Evolutionary conservation across 2,888 invertebrate genomes (phyloP), one percentile per base, ranked within the genome.

Genomic region (Tiliacea citrago): DNA sequence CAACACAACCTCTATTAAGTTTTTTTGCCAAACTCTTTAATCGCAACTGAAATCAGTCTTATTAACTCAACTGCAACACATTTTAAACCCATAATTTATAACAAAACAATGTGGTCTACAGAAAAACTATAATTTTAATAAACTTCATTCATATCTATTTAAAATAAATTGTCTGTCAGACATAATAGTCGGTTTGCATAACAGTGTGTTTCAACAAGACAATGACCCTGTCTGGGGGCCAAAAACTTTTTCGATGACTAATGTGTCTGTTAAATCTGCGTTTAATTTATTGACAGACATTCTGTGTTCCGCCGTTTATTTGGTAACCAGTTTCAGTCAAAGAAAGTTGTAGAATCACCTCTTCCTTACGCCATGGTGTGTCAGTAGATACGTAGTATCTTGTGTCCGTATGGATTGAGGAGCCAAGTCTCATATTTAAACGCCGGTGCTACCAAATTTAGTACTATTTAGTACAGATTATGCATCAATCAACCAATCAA

Each of bases 171-270:
- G 35, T 45, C 47, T 55, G 21, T 29, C 53, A 60, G 16, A 42
- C n/a, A 8, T 57, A 21, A 55, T 75, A 12, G 51, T 18, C 45
- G 35, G 55, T 45, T 57, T 75, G 9, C 60, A 13, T 18, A 75
- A n/a, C 29, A 47, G 6, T 58, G 39, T 53, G 4, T 35, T 70
- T 35, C n/a, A 55, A 29, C 21, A 24, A 63, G 53, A 45, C 45
- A 53, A 58, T 53, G 67, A 68, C 45, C 68, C 9, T 21, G 45
- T 1, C n/a, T 58, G 24, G 1, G 4, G n/a, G 49, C 29, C 53
- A 73, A 60, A 24, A 53, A 21, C 16, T 24, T 13, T 62, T 35
- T 39, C 12, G 49, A 49, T 21, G 7, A 12, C 45, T 51, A 35
- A 35, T 18, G n/a, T n/a, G n/a, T n/a, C n/a, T n/a, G n/a, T n/a